Base-by-base conservation (phyloP, 2,888 invertebrate genomes). In the Nomada ruficornis region DNA sequence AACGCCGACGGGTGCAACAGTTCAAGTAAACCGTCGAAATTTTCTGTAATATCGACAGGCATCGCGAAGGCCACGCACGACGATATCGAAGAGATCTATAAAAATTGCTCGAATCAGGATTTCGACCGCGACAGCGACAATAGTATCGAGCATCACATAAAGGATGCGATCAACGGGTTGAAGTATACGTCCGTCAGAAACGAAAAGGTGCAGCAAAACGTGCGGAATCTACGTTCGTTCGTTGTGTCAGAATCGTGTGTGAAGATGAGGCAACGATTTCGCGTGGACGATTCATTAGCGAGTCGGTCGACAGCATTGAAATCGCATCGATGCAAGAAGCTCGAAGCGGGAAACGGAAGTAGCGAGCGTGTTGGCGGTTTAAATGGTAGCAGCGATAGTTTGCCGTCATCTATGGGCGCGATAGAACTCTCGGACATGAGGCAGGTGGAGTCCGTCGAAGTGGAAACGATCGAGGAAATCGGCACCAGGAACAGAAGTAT, bases 361-460 rank as follows among this genome's bases (percentile, higher is more conserved):
- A 82, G 75, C 0, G 84, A 83, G 18, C 87, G 76, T 13, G 86
- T 88, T 88, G 82, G 83, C 57, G 69, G 87, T 11, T 82, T 90
- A 68, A 89, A 90, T 1, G 84, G 84, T 1, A 91, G 90, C 18
- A 90, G 89, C 1, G 88, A 92, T 29, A 88, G 87, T 36, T 79
- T 91, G 55, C 80, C 90, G 54, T 90, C 89, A 0, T 90, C 90
- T 13, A 47, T 90, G 1, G 91, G 91, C 57, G 79, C 82, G 3
- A 36, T 54, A 7, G 83, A 86, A n/a, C 9, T 74, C 23, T 42
- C 60, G 23, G 72, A 67, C 11, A 60, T 68, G 13, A 64, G 57
- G 9, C 68, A 62, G 62, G 67, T 70, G 1, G 72, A 77, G 20
- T 52, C 74, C 0, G 79, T 87, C 65, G 86, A 87, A 36, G 57